Evolutionary conservation across 1,140 invertebrate genomes (phyloP), one percentile per base, ranked within the genome.

Genomic region (Episyrphus balteatus): DNA sequence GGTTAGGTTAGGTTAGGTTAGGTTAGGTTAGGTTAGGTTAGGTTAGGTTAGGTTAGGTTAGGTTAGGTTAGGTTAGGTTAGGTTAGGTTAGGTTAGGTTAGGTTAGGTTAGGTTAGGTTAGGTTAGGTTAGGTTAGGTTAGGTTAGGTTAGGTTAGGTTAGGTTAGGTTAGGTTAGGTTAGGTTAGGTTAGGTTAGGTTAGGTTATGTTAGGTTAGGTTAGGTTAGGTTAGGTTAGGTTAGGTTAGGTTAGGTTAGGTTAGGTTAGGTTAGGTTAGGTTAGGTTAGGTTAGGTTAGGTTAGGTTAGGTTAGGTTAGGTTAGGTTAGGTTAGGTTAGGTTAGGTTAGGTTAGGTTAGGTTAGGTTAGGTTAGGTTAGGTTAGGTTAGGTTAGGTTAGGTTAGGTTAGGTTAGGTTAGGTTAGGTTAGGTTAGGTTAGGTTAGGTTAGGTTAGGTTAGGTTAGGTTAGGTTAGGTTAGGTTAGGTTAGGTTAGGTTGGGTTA

Each of bases 31-130:
- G 43, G 17, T 41, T 41, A 44, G 43, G 43, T 44, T 44, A 34
- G 43, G 43, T 44, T 44, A 44, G 17, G 43, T 44, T 44, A 44
- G 40, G 40, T 41, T 41, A 41, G 15, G 40, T 10, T 10, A 41
- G 15, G 42, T 44, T 32, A 44, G n/a, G n/a, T n/a, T n/a, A n/a
- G n/a, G n/a, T n/a, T n/a, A n/a, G n/a, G n/a, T n/a, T n/a, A n/a
- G n/a, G n/a, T n/a, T n/a, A n/a, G n/a, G n/a, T n/a, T n/a, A n/a
- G n/a, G n/a, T n/a, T n/a, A n/a, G n/a, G n/a, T n/a, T n/a, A n/a
- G n/a, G n/a, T n/a, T n/a, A n/a, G n/a, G n/a, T n/a, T n/a, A n/a
- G n/a, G n/a, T n/a, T n/a, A n/a, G n/a, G n/a, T n/a, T n/a, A n/a
- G n/a, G n/a, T n/a, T n/a, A n/a, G n/a, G n/a, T n/a, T n/a, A n/a